phyloP scores from a whole-genome alignment of 2,113 vertebrate species.

The Caranx ignobilis region DNA sequence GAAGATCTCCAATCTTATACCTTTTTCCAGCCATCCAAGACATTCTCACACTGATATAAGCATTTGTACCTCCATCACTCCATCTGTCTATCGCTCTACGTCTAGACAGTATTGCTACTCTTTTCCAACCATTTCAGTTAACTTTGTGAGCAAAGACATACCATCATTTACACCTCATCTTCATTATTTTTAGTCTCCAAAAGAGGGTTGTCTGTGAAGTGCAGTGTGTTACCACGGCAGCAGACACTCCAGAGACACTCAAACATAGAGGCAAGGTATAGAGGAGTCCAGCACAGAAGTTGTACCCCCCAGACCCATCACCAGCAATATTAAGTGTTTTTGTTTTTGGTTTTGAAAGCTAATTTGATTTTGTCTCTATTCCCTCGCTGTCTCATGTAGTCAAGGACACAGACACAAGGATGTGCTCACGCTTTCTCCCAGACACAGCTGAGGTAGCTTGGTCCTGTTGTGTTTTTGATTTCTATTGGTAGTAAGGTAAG shows the following conservation, averaged over 20 bases:
- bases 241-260: conserved; percentile 68
- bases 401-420: conserved; percentile 37
- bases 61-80: background rate
- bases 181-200: conserved; percentile 60
- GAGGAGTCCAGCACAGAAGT: conserved; percentile 8
- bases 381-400: conserved; percentile 14
- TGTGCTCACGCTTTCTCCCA: background rate
- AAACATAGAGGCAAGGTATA: conserved; percentile 35
- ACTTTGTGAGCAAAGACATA: conserved; percentile 25
- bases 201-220: conserved; percentile 24
- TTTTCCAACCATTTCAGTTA: conserved; percentile 14
- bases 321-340: conserved; percentile 15
- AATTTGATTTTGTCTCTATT: conserved; percentile 48
- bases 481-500: background rate
- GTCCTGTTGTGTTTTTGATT: background rate
- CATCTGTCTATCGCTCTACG: background rate
- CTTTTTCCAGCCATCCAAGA: background rate
- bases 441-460: conserved; percentile 8
- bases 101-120: no score
- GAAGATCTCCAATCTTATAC: background rate
- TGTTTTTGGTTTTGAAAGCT: conserved; percentile 16
- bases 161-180: conserved; percentile 43
- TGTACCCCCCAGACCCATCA: conserved; percentile 22
- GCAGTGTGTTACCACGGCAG: conserved; percentile 68
- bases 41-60: background rate